Evolutionary conservation across 1,140 invertebrate species (phyloP).

Genomic region (Heliothis virescens): DNA sequence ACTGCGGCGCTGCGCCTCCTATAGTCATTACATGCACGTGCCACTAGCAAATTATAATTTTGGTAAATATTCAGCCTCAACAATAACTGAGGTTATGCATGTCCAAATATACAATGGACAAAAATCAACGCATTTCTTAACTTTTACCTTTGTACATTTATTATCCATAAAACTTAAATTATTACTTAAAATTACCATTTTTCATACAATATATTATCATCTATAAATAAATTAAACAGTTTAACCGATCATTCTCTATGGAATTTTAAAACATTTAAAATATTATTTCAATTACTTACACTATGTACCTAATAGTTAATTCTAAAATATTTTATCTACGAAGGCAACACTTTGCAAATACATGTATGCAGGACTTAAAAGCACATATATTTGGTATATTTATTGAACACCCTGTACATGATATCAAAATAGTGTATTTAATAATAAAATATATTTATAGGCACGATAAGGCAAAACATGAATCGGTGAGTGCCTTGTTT

Average conservation of each 20-base stretch:
- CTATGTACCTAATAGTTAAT: conserved; percentile 2
- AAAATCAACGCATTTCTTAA: conserved; percentile 41
- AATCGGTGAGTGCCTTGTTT: conserved; percentile 64
- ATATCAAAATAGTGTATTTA: conserved; percentile 80
- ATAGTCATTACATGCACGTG: conserved; percentile 27
- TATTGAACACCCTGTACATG: conserved; percentile 83
- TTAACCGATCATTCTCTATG: conserved; percentile 61
- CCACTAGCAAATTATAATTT: conserved; percentile 34
- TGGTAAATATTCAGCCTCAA: conserved; percentile 42
- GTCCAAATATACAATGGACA: conserved; percentile 43
- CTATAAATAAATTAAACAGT: conserved; percentile 74
- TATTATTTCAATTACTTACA: conserved; percentile 32
- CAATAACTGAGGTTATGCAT: conserved; percentile 31
- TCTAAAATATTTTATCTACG: conserved; percentile 62
- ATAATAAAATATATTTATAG: conserved; percentile 71
- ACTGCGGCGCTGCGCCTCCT: not conserved
- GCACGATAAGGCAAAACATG: conserved; percentile 73
- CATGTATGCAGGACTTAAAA: conserved; percentile 72
- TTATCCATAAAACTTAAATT: conserved; percentile 50
- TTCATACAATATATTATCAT: conserved; percentile 55
- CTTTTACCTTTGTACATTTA: conserved; percentile 62
- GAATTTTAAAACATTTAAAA: conserved; percentile 50
- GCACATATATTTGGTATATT: conserved; percentile 83
- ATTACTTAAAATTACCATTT: conserved; percentile 40
- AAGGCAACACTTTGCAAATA: conserved; percentile 78